Percentiles rank a stretch among this genome's conserved stretches.
These are phyloP conservation scores for Boloria euphrosyne DNA, from an alignment of 2,888 invertebrate species.

Conservation along the genomic window DNA sequence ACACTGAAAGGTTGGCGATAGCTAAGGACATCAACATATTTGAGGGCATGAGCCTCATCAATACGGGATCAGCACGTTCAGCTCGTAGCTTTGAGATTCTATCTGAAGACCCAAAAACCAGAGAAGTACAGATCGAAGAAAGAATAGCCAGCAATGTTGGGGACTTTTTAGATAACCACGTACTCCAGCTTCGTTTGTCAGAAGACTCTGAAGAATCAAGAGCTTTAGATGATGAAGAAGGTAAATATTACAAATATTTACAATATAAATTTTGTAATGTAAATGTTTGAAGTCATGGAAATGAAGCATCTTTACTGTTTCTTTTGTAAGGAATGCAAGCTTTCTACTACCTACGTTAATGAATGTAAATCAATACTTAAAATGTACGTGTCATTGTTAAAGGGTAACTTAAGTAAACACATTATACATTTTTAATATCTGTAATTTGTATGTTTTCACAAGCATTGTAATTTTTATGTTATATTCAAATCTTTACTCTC, in stretches of 20 bases:
- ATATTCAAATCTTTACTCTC: not conserved
- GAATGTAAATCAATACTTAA: slow-evolving; percentile 23
- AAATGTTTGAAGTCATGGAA: slow-evolving; percentile 9
- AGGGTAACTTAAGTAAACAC: not conserved
- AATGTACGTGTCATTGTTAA: slow-evolving; percentile 16
- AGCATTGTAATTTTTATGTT: not conserved
- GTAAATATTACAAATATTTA: slow-evolving; percentile 46
- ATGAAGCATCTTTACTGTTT: not conserved
- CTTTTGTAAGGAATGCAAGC: slow-evolving; percentile 33
- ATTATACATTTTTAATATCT: no score
- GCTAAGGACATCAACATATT: slow-evolving; percentile 76
- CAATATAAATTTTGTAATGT: not conserved
- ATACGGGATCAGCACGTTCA: slow-evolving; percentile 76
- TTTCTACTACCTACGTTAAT: slow-evolving; percentile 36
- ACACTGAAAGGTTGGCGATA: slow-evolving; percentile 82
- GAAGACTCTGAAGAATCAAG: slow-evolving; percentile 66
- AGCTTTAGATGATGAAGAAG: slow-evolving; percentile 76
- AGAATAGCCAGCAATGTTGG: slow-evolving; percentile 72
- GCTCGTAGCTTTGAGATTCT: slow-evolving; percentile 73
- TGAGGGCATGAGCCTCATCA: slow-evolving; percentile 77
- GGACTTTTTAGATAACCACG: slow-evolving; percentile 74
- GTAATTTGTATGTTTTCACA: no score
- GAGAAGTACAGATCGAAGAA: slow-evolving; percentile 71
- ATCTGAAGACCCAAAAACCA: slow-evolving; percentile 69
- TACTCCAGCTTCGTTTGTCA: slow-evolving; percentile 71